Evolutionary conservation across 37 sponge, comb jelly and placozoan species (phyloP), one percentile per base, ranked within the genome.

Genomic region (Dysidea cf. avara): DNA sequence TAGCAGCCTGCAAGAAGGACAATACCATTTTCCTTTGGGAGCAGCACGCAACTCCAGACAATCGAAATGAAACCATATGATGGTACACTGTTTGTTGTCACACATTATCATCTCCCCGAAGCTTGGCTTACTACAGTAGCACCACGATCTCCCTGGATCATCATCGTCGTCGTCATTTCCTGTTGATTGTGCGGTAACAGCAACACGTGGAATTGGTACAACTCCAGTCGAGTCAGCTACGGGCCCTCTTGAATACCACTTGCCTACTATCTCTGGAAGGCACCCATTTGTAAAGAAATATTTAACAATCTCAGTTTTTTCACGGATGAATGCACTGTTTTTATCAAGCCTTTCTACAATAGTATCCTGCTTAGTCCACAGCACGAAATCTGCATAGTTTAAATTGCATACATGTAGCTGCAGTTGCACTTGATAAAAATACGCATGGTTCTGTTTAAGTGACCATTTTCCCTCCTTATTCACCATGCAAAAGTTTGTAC

Each of bases 1-100:
- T n/a, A 72, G 58, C 24, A 55, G 53, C 6, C 39, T 20, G 55
- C 73, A 72, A 25, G 59, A 56, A 56, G 73, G 73, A 24, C 73
- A 72, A 16, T 72, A 56, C 73, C 73, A 72, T 18, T 56, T 72
- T 31, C 73, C 73, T 56, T 72, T 72, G 36, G 73, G 73, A 20
- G 59, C 36, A 16, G 30, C 11, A 11, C 73, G 57, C 21, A 72
- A 33, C 11, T 58, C 14, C 31, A 72, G 24, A 34, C 73, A 72
- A 56, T 72, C 73, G 29, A 48, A 72, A 37, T 72, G 73, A 56
- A 72, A 72, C 73, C 73, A 72, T 33, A n/a, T 9, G 24, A 72
- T 72, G 13, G 57, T 11, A 56, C 73, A 72, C 18, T 55, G 20
- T n/a, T 31, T 56, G 59, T 72, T 72, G 39, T 72, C 73, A 72